phyloP scores from a whole-genome alignment of 92 coral and sea anemone genomes.

The Epizoanthus illoricatus region DNA sequence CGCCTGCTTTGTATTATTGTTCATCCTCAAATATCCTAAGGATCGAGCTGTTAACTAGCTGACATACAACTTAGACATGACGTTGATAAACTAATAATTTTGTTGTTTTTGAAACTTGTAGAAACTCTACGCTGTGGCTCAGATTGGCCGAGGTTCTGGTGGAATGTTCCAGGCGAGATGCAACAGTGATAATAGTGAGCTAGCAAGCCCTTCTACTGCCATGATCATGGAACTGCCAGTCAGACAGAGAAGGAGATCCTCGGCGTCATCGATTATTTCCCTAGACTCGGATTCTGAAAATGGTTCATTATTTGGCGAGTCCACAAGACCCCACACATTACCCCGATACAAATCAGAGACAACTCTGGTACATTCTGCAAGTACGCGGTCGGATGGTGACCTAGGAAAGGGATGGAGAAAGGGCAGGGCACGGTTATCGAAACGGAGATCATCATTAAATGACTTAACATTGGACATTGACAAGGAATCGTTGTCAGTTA shows the following conservation, averaged over 20 bases:
- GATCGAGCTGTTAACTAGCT: too few species aligned
- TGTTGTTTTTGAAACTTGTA: constrained; percentile 16
- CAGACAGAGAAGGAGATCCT: constrained; percentile 36
- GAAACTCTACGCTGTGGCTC: constrained; percentile 74
- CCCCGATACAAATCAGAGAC: constrained; percentile 60
- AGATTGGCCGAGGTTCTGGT: constrained; percentile 66
- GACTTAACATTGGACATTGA: background rate
- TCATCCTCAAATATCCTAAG: too few species aligned
- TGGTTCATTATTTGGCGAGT: constrained; percentile 53
- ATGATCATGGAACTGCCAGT: constrained; percentile 18
- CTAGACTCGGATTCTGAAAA: constrained; percentile 82
- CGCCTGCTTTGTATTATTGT: too few species aligned
- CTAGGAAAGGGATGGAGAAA: constrained; percentile 1
- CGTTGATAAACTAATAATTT: background rate
- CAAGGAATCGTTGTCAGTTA: constrained; percentile 17
- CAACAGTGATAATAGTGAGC: constrained; percentile 53
- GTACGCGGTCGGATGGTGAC: constrained; percentile 27
- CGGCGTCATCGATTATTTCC: constrained; percentile 61
- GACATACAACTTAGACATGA: background rate
- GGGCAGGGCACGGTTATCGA: constrained; percentile 11
- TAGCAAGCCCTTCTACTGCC: constrained; percentile 68
- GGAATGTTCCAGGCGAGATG: constrained; percentile 31
- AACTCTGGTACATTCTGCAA: constrained; percentile 29
- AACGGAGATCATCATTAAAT: constrained; percentile 36
- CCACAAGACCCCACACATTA: constrained; percentile 34